A percentile compares a stretch with the other conserved stretches of the same genome.
phyloP scores from a whole-genome alignment of 2,797 vertebrate species.

The Halcyon smyrnensis region DNA sequence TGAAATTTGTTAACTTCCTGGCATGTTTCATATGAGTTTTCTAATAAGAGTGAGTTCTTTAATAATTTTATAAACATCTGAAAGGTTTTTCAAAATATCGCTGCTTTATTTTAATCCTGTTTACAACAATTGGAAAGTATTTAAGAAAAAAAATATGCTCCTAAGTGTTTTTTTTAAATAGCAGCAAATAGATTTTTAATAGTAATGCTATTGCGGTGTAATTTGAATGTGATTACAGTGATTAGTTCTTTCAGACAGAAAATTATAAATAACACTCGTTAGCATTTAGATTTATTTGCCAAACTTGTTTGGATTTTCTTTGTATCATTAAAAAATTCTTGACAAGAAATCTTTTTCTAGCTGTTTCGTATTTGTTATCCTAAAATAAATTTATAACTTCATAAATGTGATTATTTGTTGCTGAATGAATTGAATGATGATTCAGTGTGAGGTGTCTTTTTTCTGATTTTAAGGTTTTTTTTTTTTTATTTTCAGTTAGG shows the following conservation, averaged over 20 bases:
- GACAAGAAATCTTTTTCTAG: background rate
- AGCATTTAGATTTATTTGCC: background rate
- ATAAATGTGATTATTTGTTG: background rate
- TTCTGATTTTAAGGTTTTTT: background rate
- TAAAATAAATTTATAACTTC: background rate
- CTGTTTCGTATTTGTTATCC: background rate
- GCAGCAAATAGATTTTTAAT: background rate
- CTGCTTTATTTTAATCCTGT: background rate
- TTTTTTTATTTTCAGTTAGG: background rate
- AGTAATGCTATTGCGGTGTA: background rate
- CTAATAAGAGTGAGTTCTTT: background rate
- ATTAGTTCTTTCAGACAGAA: slow-evolving; percentile 16
- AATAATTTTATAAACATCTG: background rate
- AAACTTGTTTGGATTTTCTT: background rate
- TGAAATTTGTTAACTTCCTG: background rate
- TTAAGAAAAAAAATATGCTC: background rate
- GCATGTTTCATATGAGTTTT: background rate
- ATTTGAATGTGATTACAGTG: slow-evolving; percentile 19
- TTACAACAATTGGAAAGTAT: background rate
- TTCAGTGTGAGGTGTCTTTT: background rate
- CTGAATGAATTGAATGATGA: background rate
- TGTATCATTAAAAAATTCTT: background rate
- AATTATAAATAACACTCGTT: background rate
- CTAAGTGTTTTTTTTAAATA: background rate
- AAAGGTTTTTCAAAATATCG: background rate